These are phyloP conservation scores for Dendronephthya gigantea DNA, from an alignment of 64 coral and sea anemone genomes.

Conservation along the genomic window DNA sequence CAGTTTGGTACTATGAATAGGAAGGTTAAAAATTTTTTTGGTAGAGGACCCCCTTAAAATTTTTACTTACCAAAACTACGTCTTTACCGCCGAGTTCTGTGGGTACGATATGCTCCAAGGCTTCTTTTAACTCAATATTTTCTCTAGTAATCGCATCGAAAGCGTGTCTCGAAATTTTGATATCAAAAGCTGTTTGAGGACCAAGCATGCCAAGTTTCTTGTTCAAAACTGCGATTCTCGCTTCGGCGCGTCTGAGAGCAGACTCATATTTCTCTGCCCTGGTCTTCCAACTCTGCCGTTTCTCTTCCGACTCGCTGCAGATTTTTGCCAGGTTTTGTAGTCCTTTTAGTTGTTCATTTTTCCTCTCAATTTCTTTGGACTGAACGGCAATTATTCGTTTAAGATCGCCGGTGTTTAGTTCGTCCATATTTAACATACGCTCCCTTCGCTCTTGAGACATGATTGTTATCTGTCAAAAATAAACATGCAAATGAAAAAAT, in stretches of 20 bases:
- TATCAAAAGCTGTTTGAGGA: no score
- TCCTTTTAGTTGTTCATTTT: background rate
- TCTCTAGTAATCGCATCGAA: background rate
- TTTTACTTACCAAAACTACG: background rate
- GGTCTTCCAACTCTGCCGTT: background rate
- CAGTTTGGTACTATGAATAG: no score
- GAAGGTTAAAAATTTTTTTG: no score
- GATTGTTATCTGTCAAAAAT: no score
- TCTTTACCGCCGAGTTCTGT: background rate
- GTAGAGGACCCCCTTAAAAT: no score
- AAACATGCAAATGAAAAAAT: no score
- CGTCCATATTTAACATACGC: background rate
- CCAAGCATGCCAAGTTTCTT: no score
- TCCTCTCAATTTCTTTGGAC: background rate
- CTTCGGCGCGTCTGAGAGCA: background rate
- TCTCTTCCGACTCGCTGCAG: background rate
- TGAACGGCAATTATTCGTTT: background rate
- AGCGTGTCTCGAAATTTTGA: background rate
- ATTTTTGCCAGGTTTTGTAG: background rate
- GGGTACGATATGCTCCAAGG: background rate
- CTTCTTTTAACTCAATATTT: background rate
- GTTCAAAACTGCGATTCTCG: no score
- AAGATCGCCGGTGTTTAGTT: background rate
- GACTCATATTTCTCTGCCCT: background rate
- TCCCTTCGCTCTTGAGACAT: no score